Conservation (phyloP, 2,888 invertebrate genomes). For the Philopedon plagiatum region DNA sequence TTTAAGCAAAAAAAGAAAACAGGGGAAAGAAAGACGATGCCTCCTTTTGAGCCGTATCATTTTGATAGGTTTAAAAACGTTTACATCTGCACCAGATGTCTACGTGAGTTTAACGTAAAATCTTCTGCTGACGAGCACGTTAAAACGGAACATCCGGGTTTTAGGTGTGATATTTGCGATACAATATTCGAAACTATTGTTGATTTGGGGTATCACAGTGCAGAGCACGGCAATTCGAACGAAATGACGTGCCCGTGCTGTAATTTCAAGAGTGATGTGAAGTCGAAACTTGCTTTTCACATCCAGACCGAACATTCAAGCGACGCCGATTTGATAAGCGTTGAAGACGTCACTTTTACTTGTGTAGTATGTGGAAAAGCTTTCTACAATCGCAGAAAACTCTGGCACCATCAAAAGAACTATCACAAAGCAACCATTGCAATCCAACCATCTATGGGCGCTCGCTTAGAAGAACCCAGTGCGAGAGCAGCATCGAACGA, state of each 20-base stretch:
- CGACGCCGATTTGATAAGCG: conserved; percentile 1
- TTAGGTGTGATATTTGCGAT: conserved; percentile 28
- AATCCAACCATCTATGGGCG: conserved; percentile 55
- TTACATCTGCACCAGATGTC: conserved; percentile 40
- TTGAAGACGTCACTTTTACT: conserved; percentile 60
- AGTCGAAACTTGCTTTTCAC: conserved; percentile 28
- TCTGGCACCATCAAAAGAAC: conserved; percentile 60
- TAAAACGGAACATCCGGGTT: conserved; percentile 7
- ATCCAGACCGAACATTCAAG: conserved; percentile 30
- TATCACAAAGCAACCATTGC: conserved; percentile 64
- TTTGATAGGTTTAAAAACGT: conserved; percentile 39
- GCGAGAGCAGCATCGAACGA: neutral
- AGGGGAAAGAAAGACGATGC: neutral
- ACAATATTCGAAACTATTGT: conserved; percentile 20
- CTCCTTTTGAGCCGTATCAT: conserved; percentile 21
- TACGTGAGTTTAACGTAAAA: conserved; percentile 31
- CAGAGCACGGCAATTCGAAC: conserved; percentile 8
- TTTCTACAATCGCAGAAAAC: conserved; percentile 67
- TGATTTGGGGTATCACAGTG: conserved; percentile 39
- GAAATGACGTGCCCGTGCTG: conserved; percentile 39
- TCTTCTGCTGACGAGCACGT: conserved; percentile 33
- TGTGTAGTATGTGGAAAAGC: conserved; percentile 72
- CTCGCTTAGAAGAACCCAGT: conserved; percentile 9
- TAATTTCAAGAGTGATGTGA: conserved; percentile 20
- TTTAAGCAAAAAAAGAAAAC: conserved; percentile 7